Evolutionary conservation across 2,888 invertebrate species (phyloP), one percentile per base, ranked within the genome.

Genomic region (Adelphocoris suturalis): DNA sequence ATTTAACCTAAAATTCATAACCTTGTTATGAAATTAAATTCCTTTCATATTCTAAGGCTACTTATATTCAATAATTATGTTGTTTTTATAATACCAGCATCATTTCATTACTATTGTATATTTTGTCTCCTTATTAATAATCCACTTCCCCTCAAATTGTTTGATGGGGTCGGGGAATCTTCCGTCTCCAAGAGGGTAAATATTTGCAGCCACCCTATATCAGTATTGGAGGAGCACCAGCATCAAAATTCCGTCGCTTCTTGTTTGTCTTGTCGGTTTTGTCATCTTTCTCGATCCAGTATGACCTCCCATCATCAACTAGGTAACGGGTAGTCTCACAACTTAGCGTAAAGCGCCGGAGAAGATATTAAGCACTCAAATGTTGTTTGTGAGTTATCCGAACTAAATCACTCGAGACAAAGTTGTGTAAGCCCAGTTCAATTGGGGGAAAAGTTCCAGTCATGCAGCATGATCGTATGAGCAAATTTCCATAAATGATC

Each of bases 171-270:
- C 3, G 61, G 19, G 61, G 61, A 13, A 16, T 52, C 61, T 9
- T n/a, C 19, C 61, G 61, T 61, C 52, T 52, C 16, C 19, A 61
- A n/a, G 61, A 52, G 61, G 19, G 61, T 61, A 61, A 61, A 61
- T 61, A 61, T 61, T 61, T 61, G 19, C 19, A 9, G 19, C 19
- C 16, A 61, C 19, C 9, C 61, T 61, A 14, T 61, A 61, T 61
- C 61, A 61, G 61, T 61, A 61, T 61, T 61, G 61, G 61, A 19
- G 61, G 14, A 61, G 61, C 61, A 19, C n/a, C 61, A 61, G n/a
- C 61, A 61, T 61, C 61, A 61, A 61, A 61, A 61, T 61, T 61
- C 61, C 19, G 61, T 61, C 61, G 61, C 61, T 61, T 19, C 19
- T 61, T 61, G 61, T 61, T 61, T 61, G 61, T 61, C 61, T 61